A percentile compares a stretch with the other conserved stretches of the same genome.
phyloP scores from a whole-genome alignment of 1,140 invertebrate species.

The Philopotamus ludificatus region DNA sequence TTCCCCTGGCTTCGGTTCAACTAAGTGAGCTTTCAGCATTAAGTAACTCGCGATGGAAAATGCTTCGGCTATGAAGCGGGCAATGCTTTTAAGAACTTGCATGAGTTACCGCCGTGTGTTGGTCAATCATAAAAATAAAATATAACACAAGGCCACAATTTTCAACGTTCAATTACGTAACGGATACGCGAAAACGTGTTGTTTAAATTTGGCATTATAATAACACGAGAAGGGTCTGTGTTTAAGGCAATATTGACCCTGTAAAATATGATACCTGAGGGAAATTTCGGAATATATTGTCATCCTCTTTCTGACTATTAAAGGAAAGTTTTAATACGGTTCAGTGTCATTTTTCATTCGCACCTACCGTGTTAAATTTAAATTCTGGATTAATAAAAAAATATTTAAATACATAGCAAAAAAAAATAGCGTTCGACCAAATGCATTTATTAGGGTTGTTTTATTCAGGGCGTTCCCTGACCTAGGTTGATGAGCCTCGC shows the following conservation, averaged over 20 bases:
- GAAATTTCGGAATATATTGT: not conserved
- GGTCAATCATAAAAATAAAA: not conserved
- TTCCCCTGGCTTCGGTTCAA: not conserved
- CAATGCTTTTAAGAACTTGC: not conserved
- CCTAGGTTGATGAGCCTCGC: not conserved
- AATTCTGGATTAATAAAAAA: not conserved
- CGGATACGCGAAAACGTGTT: too few relatives aligned
- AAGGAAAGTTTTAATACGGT: not conserved
- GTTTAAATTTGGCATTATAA: too few relatives aligned
- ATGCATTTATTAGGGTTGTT: not conserved
- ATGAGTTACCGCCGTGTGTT: not conserved
- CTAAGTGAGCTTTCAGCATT: conserved; percentile 26
- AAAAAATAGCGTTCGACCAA: not conserved
- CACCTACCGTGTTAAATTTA: not conserved
- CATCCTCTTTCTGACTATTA: not conserved
- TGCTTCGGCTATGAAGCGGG: not conserved
- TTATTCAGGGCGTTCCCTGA: not conserved
- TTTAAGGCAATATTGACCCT: not conserved
- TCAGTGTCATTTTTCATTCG: not conserved
- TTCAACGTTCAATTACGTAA: not conserved
- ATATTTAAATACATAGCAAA: not conserved
- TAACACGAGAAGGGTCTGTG: not conserved
- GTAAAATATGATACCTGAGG: not conserved
- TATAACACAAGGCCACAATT: not conserved
- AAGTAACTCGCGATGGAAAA: conserved; percentile 11